Base-by-base conservation (phyloP, 2,797 vertebrate genomes). In the Philypnodon macrostomus region DNA sequence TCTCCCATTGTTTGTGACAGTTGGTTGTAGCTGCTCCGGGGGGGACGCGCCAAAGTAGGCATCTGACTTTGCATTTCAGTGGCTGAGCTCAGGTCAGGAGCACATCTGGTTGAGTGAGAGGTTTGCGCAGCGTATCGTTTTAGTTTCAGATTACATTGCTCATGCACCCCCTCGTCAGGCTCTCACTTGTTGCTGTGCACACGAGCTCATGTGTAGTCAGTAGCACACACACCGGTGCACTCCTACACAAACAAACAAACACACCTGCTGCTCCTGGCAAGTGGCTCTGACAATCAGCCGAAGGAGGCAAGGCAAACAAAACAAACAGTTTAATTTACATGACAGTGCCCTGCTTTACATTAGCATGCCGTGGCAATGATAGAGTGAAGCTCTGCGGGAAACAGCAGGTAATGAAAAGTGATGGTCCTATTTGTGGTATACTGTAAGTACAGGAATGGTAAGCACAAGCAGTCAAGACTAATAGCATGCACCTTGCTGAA, bases 311-410 rank as follows among this genome's bases (percentile, higher is more conserved):
- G 73, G 73, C 75, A 77, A 80, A 85, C 68, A 85, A 85, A 84
- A 82, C 79, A 83, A 85, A 77, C 76, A 77, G 75, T 85, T 86
- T 85, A 73, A 86, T 87, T 86, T 86, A 85, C 86, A 85, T 85
- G 84, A 81, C 81, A 84, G 81, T 75, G 69, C 70, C 73, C 69
- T 66, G 73, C 77, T 75, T 81, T 82, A 79, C 83, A 85, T 86
- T 83, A 83, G 75, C 79, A 80, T 70, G 75, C 73, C 32, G 59
- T 45, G 79, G 75, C 81, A 75, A 72, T 82, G 81, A 83, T 82
- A 60, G 81, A 85, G 81, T 72, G 80, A 77, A 81, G 71, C 81
- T 76, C 62, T 27, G 73, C 72, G 48, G 75, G 73, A 80, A 85
- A 64, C 77, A 70, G 80, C 70, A 70, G 70, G 74, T 85, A 83